Base-by-base conservation (phyloP, 2,113 vertebrate genomes). In the Tachycineta bicolor region DNA sequence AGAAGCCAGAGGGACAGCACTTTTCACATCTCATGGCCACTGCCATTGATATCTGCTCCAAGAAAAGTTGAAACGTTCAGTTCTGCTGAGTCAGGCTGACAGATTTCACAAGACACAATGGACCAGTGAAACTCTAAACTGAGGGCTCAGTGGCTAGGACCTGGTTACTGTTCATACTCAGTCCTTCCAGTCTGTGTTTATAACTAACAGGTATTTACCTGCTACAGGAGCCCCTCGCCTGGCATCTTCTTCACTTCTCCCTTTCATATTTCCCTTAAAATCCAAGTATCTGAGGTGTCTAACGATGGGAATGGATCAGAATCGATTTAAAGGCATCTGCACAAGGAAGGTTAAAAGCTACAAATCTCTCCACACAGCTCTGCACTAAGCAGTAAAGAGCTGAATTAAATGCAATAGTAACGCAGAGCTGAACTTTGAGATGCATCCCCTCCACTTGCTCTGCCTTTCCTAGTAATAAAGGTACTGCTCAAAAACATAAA, bases 21-120 rank as follows among this genome's bases (percentile, higher is more conserved):
- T 71, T 85, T 41, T 31, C 17, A 63, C 14, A 53, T 80, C 29
- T 52, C 37, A 39, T 12, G 37, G 31, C 55, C 1, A 1, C 14
- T 56, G 49, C n/a, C 29, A 75, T 37, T 0, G 0, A 5, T 59
- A 75, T 2, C 47, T 68, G 34, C 37, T 64, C 55, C 31, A 74
- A 56, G n/a, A 52, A 74, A 77, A 77, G 22, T 4, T 13, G 5
- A 63, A 82, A 31, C 0, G 1, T 31, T 73, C 11, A 11, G 19
- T 62, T 87, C 53, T 76, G 50, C n/a, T 34, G 52, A 56, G 14
- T 34, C 63, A 91, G 65, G 46, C 53, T 65, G 59, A 43, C 0
- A 6, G 29, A 43, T 63, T 87, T 33, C 12, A 18, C 53, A 43
- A 23, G 34, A 29, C 50, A 74, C 58, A 62, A 26, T 0, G 17